Base-by-base conservation (phyloP, 2,888 invertebrate genomes). In the Helobdella robusta region DNA sequence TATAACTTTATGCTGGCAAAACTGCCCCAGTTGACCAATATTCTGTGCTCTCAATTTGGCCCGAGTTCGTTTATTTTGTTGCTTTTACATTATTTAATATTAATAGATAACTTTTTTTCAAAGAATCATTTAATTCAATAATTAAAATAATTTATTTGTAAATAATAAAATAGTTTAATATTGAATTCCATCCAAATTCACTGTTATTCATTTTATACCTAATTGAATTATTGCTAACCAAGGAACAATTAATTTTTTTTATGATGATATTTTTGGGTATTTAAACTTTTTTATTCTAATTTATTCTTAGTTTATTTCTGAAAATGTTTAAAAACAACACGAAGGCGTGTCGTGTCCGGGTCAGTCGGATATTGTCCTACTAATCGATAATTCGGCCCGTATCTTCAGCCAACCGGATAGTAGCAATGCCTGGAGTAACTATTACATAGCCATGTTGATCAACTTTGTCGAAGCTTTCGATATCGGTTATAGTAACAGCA, bases 341-440 rank as follows among this genome's bases (percentile, higher is more conserved):
- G 4, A 59, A 67, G 67, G 44, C 8, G 67, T 67, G 0, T 67
- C 64, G n/a, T 70, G 70, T 50, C 56, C 52, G 1, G 61, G 50
- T 18, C 40, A 32, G 5, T 62, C 66, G 4, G 70, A 70, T 59
- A 65, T 69, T 32, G 66, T 66, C 2, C 61, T 70, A n/a, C 54
- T 69, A 30, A 48, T 70, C 36, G 70, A 70, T 56, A 59, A 50
- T 2, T 69, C 68, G 5, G 62, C 69, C 1, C 59, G 64, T n/a
- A 67, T 69, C 30, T 50, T 58, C 50, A 54, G 48, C 30, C 28
- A 54, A 0, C 23, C 40, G 23, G 48, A 60, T 52, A 50, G 34
- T 25, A 44, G 58, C 15, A 30, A 59, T 25, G 61, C 66, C 64
- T 70, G 67, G 67, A 46, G 35, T 44, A 59, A 23, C 6, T 52